Base-by-base conservation (phyloP, 2,797 vertebrate genomes). In the Balearica regulorum region DNA sequence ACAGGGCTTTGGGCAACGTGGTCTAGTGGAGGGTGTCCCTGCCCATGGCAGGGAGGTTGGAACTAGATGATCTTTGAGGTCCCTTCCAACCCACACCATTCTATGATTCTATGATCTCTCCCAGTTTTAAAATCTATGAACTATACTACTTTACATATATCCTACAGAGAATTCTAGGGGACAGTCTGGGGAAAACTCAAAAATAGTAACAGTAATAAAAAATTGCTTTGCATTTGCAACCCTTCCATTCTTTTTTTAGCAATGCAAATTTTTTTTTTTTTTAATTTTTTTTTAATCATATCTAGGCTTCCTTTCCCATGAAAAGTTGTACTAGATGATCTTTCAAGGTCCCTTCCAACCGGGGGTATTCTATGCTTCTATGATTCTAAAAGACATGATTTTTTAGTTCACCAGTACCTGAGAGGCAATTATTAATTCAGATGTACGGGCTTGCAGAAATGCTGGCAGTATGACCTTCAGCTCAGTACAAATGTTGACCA, bases 401-500 rank as follows among this genome's bases (percentile, higher is more conserved):
- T 61, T 93, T 68, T 80, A 83, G 60, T 76, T 90, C 26, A 79
- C 39, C 43, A 41, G 12, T 94, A 95, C 72, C 87, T 93, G 46
- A 95, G 96, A 90, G 68, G 85, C 57, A 94, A 51, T 78, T 78
- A 92, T 90, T 94, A 95, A 92, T 96, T 96, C 66, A 91, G 41
- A 96, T 78, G 43, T 49, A 65, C 57, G 81, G 44, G 44, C 75
- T 64, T 85, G 79, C 79, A 94, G 93, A 96, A 95, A 92, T 91
- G 41, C 70, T 93, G 89, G 75, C 93, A 95, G 70, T 77, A 65
- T 94, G 92, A 96, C 97, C 92, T 97, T 97, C 84, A 88, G 49
- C 92, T 95, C 53, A 37, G 57, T 92, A 90, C 87, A 93, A 91
- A 70, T 86, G 22, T 83, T 95, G 91, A 94, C 96, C 91, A 95